phyloP scores from a whole-genome alignment of 2,113 vertebrate genomes.

The Oxyruncus cristatus region DNA sequence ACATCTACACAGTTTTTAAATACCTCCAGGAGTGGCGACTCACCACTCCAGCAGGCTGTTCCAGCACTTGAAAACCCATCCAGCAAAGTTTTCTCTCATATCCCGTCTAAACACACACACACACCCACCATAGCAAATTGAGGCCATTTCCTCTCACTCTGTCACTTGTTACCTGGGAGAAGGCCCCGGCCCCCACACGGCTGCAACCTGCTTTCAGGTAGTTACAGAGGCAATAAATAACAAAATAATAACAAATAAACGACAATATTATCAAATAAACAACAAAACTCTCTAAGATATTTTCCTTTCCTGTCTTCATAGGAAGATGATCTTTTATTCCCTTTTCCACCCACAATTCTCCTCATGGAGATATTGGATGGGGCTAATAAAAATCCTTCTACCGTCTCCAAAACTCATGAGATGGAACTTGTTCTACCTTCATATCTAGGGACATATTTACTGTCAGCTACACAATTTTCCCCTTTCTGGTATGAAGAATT shows the following conservation, averaged over 20 bases:
- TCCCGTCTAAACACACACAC: not conserved
- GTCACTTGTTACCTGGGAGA: not conserved
- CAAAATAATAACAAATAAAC: not conserved
- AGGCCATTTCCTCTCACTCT: not conserved
- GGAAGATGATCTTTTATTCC: not conserved
- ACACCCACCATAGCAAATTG: not conserved
- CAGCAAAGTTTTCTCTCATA: not conserved
- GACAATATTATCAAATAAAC: not conserved
- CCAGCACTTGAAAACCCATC: not conserved
- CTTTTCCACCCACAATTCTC: not conserved
- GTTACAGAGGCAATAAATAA: not conserved
- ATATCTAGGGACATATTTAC: not conserved
- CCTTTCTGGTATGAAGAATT: not conserved
- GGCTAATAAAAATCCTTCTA: not conserved
- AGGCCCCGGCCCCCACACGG: not conserved
- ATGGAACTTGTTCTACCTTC: not conserved
- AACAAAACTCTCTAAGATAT: not conserved
- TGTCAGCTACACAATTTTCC: not conserved
- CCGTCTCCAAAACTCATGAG: not conserved
- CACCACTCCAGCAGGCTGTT: not conserved
- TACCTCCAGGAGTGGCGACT: not conserved
- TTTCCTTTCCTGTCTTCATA: not conserved
- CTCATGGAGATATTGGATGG: not conserved
- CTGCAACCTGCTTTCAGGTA: not conserved
- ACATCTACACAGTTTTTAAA: not conserved